These are phyloP conservation scores for Origma solitaria DNA, from an alignment of 2,113 vertebrate species.

Conservation along the genomic window DNA sequence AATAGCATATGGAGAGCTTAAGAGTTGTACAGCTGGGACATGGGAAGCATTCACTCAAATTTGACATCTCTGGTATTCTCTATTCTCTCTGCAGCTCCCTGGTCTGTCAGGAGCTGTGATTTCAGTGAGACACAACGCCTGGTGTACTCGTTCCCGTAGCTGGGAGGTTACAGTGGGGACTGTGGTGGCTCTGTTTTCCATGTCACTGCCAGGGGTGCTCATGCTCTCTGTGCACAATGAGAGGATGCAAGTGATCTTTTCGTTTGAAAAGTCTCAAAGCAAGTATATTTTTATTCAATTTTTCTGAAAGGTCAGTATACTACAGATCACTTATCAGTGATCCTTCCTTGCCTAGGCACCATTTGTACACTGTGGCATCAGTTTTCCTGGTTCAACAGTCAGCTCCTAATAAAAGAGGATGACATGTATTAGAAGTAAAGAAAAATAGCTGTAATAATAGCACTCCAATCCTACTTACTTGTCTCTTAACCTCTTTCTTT, in stretches of 20 bases:
- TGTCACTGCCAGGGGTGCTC: not conserved
- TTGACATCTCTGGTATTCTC: not conserved
- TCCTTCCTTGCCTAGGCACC: conserved; percentile 41
- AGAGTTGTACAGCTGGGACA: not conserved
- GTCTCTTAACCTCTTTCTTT: conserved; percentile 62
- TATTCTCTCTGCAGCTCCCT: not conserved
- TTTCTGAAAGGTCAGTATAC: conserved; percentile 52
- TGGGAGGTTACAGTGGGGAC: not conserved
- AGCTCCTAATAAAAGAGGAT: conserved; percentile 61
- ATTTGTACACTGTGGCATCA: conserved; percentile 25
- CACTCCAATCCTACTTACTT: conserved; percentile 60
- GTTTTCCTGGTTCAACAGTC: conserved; percentile 61
- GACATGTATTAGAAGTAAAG: conserved; percentile 52
- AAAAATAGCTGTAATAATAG: conserved; percentile 69
- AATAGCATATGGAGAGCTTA: not conserved
- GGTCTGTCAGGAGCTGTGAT: not conserved
- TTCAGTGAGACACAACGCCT: not conserved
- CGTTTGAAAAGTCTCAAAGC: not conserved
- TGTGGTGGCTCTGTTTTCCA: not conserved
- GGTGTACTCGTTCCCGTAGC: not conserved
- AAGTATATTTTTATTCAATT: conserved; percentile 16
- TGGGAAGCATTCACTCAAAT: not conserved
- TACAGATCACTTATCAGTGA: conserved; percentile 57
- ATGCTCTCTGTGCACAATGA: not conserved
- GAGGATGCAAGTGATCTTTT: conserved; percentile 22